A percentile compares a stretch with the other conserved stretches of the same genome.
phyloP scores from a whole-genome alignment of 1,140 invertebrate genomes.

The Holcopasites calliopsidis region DNA sequence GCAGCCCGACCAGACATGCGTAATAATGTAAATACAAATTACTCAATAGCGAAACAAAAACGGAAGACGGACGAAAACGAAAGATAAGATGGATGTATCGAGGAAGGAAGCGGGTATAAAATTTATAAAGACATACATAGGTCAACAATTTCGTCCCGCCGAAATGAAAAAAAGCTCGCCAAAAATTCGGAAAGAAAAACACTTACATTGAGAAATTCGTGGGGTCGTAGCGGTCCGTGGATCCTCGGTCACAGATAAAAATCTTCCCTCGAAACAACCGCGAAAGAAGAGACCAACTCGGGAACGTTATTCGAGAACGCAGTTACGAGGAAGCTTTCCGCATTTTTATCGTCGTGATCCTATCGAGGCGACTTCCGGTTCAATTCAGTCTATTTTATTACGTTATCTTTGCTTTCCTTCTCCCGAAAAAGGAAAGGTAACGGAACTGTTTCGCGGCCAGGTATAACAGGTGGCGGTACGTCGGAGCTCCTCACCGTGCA shows the following conservation, averaged over 20 bases:
- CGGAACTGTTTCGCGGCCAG: conserved; percentile 7
- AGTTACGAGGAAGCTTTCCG: background rate
- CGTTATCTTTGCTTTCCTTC: too few species aligned
- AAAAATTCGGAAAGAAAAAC: background rate
- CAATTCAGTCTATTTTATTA: too few species aligned
- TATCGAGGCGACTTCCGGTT: conserved; percentile 4
- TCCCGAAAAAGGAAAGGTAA: too few species aligned
- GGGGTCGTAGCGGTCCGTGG: background rate
- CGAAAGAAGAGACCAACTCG: background rate
- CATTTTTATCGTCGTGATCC: conserved; percentile 4
- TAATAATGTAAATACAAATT: too few species aligned
- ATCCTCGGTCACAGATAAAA: background rate
- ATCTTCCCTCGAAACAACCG: background rate
- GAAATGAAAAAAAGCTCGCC: background rate
- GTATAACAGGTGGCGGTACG: conserved; percentile 62
- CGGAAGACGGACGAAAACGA: background rate
- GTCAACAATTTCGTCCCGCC: background rate
- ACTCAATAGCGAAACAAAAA: too few species aligned
- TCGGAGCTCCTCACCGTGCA: conserved; percentile 63
- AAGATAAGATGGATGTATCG: background rate
- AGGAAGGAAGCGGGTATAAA: too few species aligned
- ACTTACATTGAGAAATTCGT: background rate
- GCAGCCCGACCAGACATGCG: too few species aligned
- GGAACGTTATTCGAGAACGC: too few species aligned
- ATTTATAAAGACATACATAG: background rate